Percentiles rank a stretch among this genome's conserved stretches.
Evolutionary conservation across 2,888 invertebrate species (phyloP).

Genomic region (Zygaena filipendulae): DNA sequence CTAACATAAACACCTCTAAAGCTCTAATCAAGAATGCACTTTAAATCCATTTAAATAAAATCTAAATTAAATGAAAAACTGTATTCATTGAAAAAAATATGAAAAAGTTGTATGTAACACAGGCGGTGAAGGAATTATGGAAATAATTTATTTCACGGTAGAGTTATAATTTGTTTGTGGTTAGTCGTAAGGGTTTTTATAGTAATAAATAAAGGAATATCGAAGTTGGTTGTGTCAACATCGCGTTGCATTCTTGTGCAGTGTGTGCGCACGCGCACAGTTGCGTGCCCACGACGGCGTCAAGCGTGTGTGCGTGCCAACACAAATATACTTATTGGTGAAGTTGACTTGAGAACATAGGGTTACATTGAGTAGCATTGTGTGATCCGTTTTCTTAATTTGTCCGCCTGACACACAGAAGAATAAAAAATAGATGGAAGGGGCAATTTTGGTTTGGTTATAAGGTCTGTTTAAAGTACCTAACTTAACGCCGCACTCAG

Average conservation of each 20-base stretch:
- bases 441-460: too few relatives aligned
- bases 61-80: slow-evolving; percentile 17
- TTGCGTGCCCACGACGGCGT: slow-evolving; percentile 18
- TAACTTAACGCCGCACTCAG: too few relatives aligned
- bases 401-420: neutral
- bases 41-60: slow-evolving; percentile 17
- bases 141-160: slow-evolving; percentile 4
- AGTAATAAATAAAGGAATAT: slow-evolving; percentile 69
- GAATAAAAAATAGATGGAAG: neutral
- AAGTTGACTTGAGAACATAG: slow-evolving; percentile 55
- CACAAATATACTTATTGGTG: slow-evolving; percentile 65
- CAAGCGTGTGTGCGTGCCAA: slow-evolving; percentile 34
- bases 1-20: too few relatives aligned
- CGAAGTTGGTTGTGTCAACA: slow-evolving; percentile 68
- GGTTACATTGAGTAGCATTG: slow-evolving; percentile 10
- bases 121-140: slow-evolving; percentile 13
- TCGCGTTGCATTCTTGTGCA: slow-evolving; percentile 66
- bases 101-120: slow-evolving; percentile 9
- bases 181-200: slow-evolving; percentile 48
- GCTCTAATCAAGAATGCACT: too few relatives aligned
- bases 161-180: slow-evolving; percentile 18
- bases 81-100: neutral
- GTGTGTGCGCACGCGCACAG: slow-evolving; percentile 43
- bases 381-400: too few relatives aligned
- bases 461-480: too few relatives aligned